Base-by-base conservation (phyloP, 2,113 vertebrate genomes). In the Spea multiplicata region DNA sequence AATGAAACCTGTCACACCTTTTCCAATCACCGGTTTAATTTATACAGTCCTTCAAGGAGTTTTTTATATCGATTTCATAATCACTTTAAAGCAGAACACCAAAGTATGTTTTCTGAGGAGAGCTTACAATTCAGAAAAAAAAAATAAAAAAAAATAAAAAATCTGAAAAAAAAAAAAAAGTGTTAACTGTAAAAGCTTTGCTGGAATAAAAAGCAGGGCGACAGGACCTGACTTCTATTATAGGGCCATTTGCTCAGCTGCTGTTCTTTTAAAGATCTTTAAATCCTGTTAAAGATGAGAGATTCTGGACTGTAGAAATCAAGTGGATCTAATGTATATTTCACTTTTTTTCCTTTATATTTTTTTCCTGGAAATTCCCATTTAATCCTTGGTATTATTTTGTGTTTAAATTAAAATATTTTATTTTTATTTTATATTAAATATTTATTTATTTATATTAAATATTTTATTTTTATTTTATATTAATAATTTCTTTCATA, bases 51-150 rank as follows among this genome's bases (percentile, higher is more conserved):
- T 95, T 90, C 89, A 92, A 94, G 94, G 65, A 44, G 8, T 59
- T 94, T 97, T 96, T 95, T 96, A 96, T 98, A 98, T 99, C 97
- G 97, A 98, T 98, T 96, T 96, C 95, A 98, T 99, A 99, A 99
- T 98, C 97, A 99, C 96, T 97, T 99, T 98, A 98, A 97, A 92
- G 89, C 95, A 95, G 90, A 94, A 90, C 90, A 93, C 90, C 94
- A 90, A 90, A 67, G 75, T 70, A 67, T 70, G 75, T 77, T 45
- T 44, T 70, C 52, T 77, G 16, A 70, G 9, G 44, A 59, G 88
- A 92, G 91, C 88, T 94, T 93, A 88, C 92, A 93, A 94, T 89
- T 92, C 87, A 90, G 88, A 74, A 84, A 91, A 92, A 92, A 92
- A 83, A 86, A 84, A 74, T n/a, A n/a, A n/a, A n/a, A n/a, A n/a